These are phyloP conservation scores for Hydropsyche tenuis DNA, from an alignment of 1,140 invertebrate genomes.

Conservation along the genomic window DNA sequence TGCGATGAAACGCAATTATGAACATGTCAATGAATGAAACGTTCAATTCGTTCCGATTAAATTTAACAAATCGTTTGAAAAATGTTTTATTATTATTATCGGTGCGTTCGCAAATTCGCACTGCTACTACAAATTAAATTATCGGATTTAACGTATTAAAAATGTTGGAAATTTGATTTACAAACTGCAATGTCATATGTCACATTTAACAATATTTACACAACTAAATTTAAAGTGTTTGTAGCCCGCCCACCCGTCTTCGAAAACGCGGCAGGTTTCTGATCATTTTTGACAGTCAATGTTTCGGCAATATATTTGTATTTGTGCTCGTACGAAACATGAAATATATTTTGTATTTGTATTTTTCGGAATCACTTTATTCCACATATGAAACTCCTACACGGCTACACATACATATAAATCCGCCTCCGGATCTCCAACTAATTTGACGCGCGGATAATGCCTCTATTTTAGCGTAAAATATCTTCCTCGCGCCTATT, in stretches of 20 bases:
- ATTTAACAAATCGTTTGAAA: no score
- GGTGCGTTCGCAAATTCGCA: no score
- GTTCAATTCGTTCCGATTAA: no score
- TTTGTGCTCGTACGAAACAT: background rate
- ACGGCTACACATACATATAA: background rate
- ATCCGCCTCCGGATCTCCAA: constrained; percentile 4
- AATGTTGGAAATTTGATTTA: background rate
- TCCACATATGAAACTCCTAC: constrained; percentile 7
- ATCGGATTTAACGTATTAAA: no score
- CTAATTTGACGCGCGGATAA: constrained; percentile 19
- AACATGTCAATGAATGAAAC: no score
- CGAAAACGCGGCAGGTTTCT: background rate
- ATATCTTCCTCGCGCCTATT: constrained; percentile 10
- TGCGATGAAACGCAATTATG: no score
- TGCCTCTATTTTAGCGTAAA: constrained; percentile 24
- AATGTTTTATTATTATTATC: no score
- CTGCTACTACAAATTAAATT: no score
- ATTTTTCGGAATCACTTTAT: constrained; percentile 10
- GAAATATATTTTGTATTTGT: background rate
- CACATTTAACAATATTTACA: constrained; percentile 21
- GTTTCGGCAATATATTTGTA: background rate
- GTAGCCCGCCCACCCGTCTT: background rate
- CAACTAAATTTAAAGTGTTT: constrained; percentile 2
- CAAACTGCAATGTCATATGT: background rate
- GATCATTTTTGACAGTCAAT: constrained; percentile 18